A percentile compares a stretch with the other conserved stretches of the same genome.
phyloP scores from a whole-genome alignment of 2,113 vertebrate genomes.

The Crotalus tigris region DNA sequence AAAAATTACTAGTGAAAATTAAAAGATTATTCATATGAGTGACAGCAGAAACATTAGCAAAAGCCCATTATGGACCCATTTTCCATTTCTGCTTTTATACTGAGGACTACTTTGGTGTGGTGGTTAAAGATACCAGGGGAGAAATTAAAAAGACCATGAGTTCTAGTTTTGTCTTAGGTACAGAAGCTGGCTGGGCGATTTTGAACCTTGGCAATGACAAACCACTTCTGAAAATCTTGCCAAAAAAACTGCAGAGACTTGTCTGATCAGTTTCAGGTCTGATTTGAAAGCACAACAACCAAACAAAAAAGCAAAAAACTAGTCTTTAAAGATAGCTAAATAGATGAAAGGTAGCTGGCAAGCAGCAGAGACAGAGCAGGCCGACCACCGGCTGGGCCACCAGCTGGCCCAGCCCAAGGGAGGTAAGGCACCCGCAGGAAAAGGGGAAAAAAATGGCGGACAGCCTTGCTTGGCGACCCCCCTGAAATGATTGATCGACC shows the following conservation, averaged over 20 bases:
- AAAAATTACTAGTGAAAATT: background rate
- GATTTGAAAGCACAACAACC: background rate
- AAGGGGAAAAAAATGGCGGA: no score
- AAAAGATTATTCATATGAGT: background rate
- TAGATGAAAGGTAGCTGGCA: background rate
- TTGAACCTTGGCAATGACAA: background rate
- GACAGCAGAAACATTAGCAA: background rate
- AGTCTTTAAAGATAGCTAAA: background rate
- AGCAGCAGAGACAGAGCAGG: no score
- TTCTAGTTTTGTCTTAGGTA: background rate
- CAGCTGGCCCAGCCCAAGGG: no score
- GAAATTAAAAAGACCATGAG: background rate
- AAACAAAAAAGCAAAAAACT: background rate
- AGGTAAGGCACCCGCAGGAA: no score
- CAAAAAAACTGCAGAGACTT: background rate
- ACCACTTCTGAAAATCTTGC: background rate
- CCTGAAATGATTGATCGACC: no score
- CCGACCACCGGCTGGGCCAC: no score
- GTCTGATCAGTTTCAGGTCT: background rate
- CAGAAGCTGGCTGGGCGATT: background rate
- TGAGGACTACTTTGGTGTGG: background rate
- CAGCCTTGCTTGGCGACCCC: no score
- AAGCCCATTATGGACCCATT: background rate
- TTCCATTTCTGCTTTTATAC: background rate
- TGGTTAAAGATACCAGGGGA: background rate